A percentile compares a stretch with the other conserved stretches of the same genome.
Conservation (phyloP, 2,888 invertebrate genomes). For the Leptinotarsa rubiginosa region DNA sequence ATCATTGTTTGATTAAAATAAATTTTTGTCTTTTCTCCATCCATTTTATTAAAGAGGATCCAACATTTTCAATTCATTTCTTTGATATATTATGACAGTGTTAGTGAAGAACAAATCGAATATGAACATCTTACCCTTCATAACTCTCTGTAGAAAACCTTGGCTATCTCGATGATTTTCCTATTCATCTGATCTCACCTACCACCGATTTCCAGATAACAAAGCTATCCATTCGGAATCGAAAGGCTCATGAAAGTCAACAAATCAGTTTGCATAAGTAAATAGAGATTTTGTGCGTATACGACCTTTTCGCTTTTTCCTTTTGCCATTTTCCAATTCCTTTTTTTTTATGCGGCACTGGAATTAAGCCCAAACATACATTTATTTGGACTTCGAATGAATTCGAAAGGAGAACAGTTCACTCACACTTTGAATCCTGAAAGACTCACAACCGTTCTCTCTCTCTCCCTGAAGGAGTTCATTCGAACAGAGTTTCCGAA, state of each 20-base stretch:
- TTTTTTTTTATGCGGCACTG: not conserved
- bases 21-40: no score
- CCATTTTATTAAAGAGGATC: no score
- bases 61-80: no score
- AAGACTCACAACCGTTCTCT: not conserved
- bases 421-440: conserved; percentile 17
- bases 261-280: conserved; percentile 17
- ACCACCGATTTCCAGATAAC: conserved; percentile 4
- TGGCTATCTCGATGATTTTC: not conserved
- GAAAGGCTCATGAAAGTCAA: not conserved
- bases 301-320: not conserved
- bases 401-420: conserved; percentile 11
- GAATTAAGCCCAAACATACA: conserved; percentile 3
- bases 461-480: not conserved
- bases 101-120: no score
- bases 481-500: not conserved
- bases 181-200: not conserved
- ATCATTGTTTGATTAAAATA: no score
- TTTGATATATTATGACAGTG: no score
- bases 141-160: not conserved
- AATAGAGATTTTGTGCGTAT: conserved; percentile 13
- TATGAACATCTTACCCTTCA: no score
- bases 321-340: not conserved
- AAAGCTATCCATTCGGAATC: not conserved
- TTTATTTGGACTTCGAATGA: conserved; percentile 12